phyloP scores from a whole-genome alignment of 2,797 vertebrate species.

The Emys orbicularis region DNA sequence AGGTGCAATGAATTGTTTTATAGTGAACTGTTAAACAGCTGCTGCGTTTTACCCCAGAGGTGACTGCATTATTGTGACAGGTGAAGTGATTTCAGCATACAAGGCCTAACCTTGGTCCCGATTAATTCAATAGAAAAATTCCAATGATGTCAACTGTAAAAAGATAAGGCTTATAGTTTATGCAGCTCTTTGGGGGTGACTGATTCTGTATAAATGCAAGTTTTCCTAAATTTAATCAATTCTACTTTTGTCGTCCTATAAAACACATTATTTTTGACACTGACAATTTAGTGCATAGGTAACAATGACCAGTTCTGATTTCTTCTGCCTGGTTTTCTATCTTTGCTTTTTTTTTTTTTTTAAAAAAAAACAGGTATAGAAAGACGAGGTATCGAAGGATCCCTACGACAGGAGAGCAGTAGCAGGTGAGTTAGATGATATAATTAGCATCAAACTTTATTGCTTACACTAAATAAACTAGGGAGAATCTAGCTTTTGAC shows the following conservation, averaged over 20 bases:
- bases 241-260: background rate
- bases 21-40: background rate
- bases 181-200: background rate
- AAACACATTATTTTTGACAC: background rate
- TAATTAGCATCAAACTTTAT: background rate
- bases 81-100: background rate
- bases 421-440: conserved; percentile 76
- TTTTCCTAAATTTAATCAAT: background rate
- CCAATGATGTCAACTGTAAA: background rate
- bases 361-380: conserved; percentile 65
- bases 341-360: background rate
- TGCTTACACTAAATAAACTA: background rate
- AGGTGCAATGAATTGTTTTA: background rate
- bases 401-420: conserved; percentile 54
- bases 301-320: background rate
- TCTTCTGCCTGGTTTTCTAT: background rate
- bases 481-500: background rate
- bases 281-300: background rate
- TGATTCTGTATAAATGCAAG: background rate
- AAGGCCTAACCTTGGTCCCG: background rate
- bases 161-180: background rate
- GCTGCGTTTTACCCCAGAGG: background rate
- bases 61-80: fast-evolving
- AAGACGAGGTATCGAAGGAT: conserved; percentile 66
- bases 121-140: background rate